Evolutionary conservation across 2,888 invertebrate genomes (phyloP).

Genomic region (Drosophila merina): DNA sequence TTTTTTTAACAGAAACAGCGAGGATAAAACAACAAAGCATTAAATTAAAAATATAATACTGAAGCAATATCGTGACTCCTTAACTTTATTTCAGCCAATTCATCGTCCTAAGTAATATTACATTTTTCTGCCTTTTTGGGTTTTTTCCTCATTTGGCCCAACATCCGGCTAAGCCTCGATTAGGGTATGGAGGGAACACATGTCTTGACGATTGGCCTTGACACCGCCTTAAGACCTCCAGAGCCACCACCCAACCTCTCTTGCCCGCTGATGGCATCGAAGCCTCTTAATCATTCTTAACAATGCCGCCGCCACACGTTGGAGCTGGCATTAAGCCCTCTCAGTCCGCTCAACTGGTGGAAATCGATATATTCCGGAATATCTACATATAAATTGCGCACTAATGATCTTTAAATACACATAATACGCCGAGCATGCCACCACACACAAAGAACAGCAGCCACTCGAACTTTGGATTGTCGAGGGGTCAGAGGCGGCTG

Average conservation of each 20-base stretch:
- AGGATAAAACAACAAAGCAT: background rate
- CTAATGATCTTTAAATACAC: constrained; percentile 78
- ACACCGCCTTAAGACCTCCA: constrained; percentile 39
- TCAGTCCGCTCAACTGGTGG: constrained; percentile 71
- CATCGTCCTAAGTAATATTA: constrained; percentile 10
- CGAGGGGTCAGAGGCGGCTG: background rate
- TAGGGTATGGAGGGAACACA: constrained; percentile 40
- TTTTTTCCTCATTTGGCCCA: constrained; percentile 10
- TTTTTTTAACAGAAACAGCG: background rate
- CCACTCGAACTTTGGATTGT: constrained; percentile 6
- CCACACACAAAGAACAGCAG: constrained; percentile 25
- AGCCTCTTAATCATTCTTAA: constrained; percentile 75
- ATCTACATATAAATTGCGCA: constrained; percentile 59
- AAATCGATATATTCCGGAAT: constrained; percentile 60
- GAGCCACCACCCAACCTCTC: constrained; percentile 10
- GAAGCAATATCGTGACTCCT: background rate
- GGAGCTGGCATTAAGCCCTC: constrained; percentile 50
- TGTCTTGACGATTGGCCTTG: constrained; percentile 62
- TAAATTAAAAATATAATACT: background rate
- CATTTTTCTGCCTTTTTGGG: constrained; percentile 15
- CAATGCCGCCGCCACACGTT: constrained; percentile 57
- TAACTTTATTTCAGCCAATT: constrained; percentile 30
- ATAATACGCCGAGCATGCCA: constrained; percentile 49
- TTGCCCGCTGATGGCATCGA: constrained; percentile 50
- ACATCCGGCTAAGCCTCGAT: constrained; percentile 57